These are phyloP conservation scores for Drosophila hydei DNA, from an alignment of 1,140 invertebrate genomes.

Conservation along the genomic window DNA sequence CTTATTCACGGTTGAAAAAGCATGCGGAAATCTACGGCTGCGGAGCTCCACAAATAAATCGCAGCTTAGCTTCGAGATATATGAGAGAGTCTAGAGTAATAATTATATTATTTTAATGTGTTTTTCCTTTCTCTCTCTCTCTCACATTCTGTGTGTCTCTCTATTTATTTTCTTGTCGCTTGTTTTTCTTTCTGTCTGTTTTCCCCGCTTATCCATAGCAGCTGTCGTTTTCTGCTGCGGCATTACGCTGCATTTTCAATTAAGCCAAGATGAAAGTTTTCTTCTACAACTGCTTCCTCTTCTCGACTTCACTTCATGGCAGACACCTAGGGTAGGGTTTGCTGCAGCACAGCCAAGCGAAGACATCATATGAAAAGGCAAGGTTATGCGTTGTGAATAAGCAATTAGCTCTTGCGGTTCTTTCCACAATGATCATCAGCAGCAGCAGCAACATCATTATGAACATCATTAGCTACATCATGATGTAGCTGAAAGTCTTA, in stretches of 20 bases:
- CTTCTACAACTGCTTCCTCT: not conserved
- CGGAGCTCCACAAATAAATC: constrained; percentile 12
- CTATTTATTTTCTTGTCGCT: constrained; percentile 11
- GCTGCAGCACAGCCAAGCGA: constrained; percentile 44
- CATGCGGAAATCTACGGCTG: constrained; percentile 71
- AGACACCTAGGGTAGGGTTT: constrained; percentile 21
- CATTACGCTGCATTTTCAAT: constrained; percentile 79
- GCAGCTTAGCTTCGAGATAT: constrained; percentile 29
- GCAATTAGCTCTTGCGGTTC: constrained; percentile 74
- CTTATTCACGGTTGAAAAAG: constrained; percentile 79
- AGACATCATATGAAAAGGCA: constrained; percentile 75
- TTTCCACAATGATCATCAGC: constrained; percentile 23
- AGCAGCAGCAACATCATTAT: constrained; percentile 6
- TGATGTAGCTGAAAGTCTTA: not conserved
- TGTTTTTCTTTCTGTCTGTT: constrained; percentile 11
- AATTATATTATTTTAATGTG: constrained; percentile 79
- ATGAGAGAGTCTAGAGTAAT: constrained; percentile 53
- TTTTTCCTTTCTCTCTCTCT: constrained; percentile 49
- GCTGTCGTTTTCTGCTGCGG: constrained; percentile 71
- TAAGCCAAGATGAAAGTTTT: constrained; percentile 66
- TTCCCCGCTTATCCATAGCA: constrained; percentile 60
- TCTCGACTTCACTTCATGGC: constrained; percentile 25
- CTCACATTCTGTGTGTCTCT: not conserved
- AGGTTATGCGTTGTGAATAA: constrained; percentile 80
- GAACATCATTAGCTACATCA: constrained; percentile 10